Conservation (phyloP, 2,888 invertebrate genomes). For the Eumerus sabulonum region DNA sequence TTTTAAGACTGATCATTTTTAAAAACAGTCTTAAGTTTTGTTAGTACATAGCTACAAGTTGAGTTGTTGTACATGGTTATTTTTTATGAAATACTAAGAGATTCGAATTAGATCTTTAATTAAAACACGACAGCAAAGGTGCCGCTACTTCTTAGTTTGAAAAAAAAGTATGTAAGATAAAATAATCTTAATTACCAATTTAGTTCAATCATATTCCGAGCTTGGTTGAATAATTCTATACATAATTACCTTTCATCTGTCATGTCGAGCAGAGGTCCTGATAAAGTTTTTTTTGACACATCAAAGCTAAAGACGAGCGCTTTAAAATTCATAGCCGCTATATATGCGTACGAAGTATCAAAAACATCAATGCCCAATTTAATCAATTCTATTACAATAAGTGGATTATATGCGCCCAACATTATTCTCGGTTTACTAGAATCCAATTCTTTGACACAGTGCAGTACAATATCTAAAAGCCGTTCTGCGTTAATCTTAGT, state of each 20-base stretch:
- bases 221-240: neutral
- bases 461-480: constrained; percentile 82
- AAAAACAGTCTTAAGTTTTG: no score
- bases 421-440: constrained; percentile 83
- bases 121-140: no score
- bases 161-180: no score
- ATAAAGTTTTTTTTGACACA: constrained; percentile 73
- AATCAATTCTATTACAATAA: constrained; percentile 85
- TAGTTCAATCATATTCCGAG: no score
- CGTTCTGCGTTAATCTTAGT: constrained; percentile 80
- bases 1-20: no score
- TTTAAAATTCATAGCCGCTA: constrained; percentile 84
- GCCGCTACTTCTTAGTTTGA: no score
- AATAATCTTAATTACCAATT: no score
- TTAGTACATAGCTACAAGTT: no score
- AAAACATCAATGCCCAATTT: constrained; percentile 91
- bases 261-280: constrained; percentile 82
- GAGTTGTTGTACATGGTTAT: no score
- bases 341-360: constrained; percentile 90
- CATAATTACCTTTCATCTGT: constrained; percentile 80
- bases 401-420: constrained; percentile 90
- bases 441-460: constrained; percentile 80
- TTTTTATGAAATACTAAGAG: no score
- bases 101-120: no score
- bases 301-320: constrained; percentile 84